Evolutionary conservation across 2,797 vertebrate genomes (phyloP).

Genomic region (Platyrinchus mystaceus): DNA sequence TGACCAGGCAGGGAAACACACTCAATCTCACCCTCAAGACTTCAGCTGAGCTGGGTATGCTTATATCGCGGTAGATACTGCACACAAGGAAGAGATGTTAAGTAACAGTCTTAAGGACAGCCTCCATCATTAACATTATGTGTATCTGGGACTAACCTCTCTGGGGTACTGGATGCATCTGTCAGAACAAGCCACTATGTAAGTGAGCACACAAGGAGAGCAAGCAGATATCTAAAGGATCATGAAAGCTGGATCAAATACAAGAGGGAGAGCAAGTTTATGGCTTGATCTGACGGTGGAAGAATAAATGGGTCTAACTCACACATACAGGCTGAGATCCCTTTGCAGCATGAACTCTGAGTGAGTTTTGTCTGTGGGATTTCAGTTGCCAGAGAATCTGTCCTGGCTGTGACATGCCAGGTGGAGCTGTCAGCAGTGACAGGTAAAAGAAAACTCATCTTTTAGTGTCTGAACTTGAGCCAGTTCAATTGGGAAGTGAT

Average conservation of each 20-base stretch:
- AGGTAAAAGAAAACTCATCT: slow-evolving; percentile 12
- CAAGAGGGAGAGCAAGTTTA: background rate
- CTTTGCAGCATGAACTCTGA: background rate
- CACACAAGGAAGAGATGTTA: background rate
- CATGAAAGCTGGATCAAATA: background rate
- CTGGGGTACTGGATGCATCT: background rate
- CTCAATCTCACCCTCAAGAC: background rate
- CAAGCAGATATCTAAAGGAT: background rate
- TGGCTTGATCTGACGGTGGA: background rate
- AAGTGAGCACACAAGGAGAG: background rate
- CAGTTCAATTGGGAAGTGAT: background rate
- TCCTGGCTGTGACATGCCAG: background rate
- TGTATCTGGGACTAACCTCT: background rate
- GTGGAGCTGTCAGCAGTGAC: slow-evolving; percentile 12
- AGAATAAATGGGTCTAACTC: background rate
- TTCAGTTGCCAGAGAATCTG: slow-evolving; percentile 2
- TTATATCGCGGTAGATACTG: fast-evolving
- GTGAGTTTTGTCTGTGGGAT: background rate
- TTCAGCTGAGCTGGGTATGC: background rate
- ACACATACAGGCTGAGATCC: background rate
- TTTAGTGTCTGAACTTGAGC: background rate
- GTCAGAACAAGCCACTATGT: background rate
- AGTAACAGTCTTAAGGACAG: background rate
- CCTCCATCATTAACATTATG: background rate
- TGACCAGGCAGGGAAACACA: background rate